Percentiles rank a stretch among this genome's conserved stretches.
Evolutionary conservation across 2,888 invertebrate genomes (phyloP).

Genomic region (Ormyrus labotus): DNA sequence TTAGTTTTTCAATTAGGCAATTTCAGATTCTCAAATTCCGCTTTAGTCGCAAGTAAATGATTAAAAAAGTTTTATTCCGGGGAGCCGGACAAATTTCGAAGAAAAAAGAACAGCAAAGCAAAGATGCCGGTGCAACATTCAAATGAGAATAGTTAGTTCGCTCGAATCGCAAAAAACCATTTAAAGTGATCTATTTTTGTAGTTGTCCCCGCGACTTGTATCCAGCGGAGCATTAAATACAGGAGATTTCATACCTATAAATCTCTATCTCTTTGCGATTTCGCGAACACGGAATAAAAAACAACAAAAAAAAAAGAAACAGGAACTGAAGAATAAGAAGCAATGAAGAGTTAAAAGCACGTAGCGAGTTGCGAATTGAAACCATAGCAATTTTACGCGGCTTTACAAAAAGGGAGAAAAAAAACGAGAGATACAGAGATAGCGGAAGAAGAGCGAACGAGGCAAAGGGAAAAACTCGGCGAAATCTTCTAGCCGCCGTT

Average conservation of each 20-base stretch:
- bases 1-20: too few relatives aligned
- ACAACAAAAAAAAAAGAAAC: not conserved
- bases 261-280: conserved; percentile 28
- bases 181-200: conserved; percentile 15
- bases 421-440: not conserved
- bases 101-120: not conserved
- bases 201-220: conserved; percentile 8
- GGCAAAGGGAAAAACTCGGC: conserved; percentile 16
- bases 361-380: conserved; percentile 48
- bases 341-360: conserved; percentile 43
- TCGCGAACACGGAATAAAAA: too few relatives aligned
- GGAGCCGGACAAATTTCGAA: not conserved
- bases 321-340: not conserved
- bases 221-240: not conserved
- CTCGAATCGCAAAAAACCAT: conserved; percentile 6
- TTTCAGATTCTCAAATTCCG: too few relatives aligned
- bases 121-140: not conserved
- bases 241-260: conserved; percentile 23
- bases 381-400: conserved; percentile 37
- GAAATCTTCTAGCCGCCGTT: conserved; percentile 40
- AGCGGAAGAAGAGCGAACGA: not conserved
- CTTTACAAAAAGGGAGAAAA: conserved; percentile 17
- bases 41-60: not conserved
- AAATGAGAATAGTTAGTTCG: conserved; percentile 5
- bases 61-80: not conserved